Evolutionary conservation across 2,113 vertebrate species (phyloP), one percentile per base, ranked within the genome.

Genomic region (Phalacrocorax aristotelis): DNA sequence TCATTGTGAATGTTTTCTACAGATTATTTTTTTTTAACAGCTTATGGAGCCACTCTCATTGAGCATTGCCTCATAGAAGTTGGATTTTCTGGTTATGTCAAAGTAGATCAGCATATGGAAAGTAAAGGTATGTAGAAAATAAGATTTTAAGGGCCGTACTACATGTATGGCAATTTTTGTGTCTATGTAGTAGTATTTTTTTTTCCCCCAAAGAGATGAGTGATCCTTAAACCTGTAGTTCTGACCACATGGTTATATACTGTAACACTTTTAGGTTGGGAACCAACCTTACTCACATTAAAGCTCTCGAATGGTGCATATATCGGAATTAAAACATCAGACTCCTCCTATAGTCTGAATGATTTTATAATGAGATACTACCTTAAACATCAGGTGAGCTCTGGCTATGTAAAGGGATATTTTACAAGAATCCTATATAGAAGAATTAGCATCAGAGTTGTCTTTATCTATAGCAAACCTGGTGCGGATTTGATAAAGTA

Each of bases 21-120:
- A 51, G 40, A 6, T 55, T 6, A 25, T n/a, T 68, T 6, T 84
- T 34, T 68, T 42, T 38, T 71, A 85, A 16, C 97, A 99, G 99
- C 99, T 18, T 99, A 99, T 61, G 99, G 99, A 71, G 98, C 99
- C 64, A 98, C 99, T 64, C 98, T 99, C 44, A 99, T 99, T 11
- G 99, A 99, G 81, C 99, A 99, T 94, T 99, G 99, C 97, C 98
- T 99, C 80, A 98, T 99, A 86, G 98, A 99, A 97, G 98, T 93
- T 27, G 99, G 99, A 83, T 98, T 99, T 78, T 69, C 98, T 23
- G 98, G 98, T 68, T 97, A 94, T 76, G 90, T 98, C 89, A 99
- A 99, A 98, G 87, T 98, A 66, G 99, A 99, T 94, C 94, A 96
- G 79, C 98, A 98, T 58, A 97, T 98, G 87, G 98, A 98, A 96